Evolutionary conservation across 2,113 vertebrate genomes (phyloP), one percentile per base, ranked within the genome.

Genomic region (Terrapene triunguis): DNA sequence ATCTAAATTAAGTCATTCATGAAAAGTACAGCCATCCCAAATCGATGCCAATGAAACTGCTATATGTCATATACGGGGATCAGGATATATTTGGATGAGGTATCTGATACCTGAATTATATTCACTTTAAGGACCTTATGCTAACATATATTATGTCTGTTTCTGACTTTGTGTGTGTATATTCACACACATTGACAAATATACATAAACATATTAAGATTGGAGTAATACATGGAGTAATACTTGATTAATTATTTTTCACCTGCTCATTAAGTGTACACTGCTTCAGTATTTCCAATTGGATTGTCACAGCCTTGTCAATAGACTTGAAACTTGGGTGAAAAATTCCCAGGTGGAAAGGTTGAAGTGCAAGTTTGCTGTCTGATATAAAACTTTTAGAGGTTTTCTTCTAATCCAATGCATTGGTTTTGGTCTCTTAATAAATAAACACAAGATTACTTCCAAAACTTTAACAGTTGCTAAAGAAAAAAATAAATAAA

Each of bases 391-490:
- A 90, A 11, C 7, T 29, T 47, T 54, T 32, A 35, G 27, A 9
- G 72, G 38, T 44, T 76, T 57, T 65, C 44, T 91, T 14, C 80
- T 80, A 47, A 91, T 76, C 53, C 19, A 76, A 89, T 29, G 65
- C 32, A 57, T 94, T 35, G 79, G 35, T 96, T 94, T 81, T 81
- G 54, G 50, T 50, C 51, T 87, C 80, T 89, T 81, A 54, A 69
- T 94, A 93, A 91, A 95, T 94, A 94, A 87, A 92, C 42, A 48
- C 93, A 87, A 92, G 53, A 84, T 85, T 81, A 25, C 84, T 79
- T 96, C 82, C 81, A 93, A 91, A 82, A 3, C 84, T 96, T 93
- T 50, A 89, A 84, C 59, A 91, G 50, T 57, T 50, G 29, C 88
- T 94, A 93, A 80, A 82, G 17, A 85, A 84, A 90, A 94, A 89